Conservation (phyloP, 2,888 invertebrate species). For the Adelphocoris suturalis region DNA sequence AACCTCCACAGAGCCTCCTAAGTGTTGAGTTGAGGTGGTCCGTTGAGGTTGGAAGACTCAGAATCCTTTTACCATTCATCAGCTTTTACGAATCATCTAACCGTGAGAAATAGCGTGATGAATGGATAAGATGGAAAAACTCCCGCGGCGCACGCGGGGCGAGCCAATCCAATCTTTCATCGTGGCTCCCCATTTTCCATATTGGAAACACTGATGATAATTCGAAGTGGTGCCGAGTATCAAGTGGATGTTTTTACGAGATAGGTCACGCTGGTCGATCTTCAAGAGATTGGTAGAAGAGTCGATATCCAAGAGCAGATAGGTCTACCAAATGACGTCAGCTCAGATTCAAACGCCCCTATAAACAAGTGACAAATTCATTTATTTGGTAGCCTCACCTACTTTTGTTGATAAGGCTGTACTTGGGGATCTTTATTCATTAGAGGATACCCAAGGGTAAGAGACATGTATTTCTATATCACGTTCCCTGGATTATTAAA, state of each 20-base stretch:
- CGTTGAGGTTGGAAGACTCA: background rate
- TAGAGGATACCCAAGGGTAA: too few species aligned
- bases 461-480: too few species aligned
- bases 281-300: background rate
- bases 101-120: slow-evolving; percentile 12
- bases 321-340: too few species aligned
- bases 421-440: too few species aligned
- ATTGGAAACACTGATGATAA: background rate
- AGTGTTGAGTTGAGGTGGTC: background rate
- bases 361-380: too few species aligned
- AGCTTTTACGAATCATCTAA: background rate
- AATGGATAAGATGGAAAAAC: background rate
- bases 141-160: background rate
- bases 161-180: background rate
- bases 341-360: too few species aligned
- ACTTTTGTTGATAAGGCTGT: too few species aligned
- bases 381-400: too few species aligned
- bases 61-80: background rate
- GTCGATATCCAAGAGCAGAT: too few species aligned
- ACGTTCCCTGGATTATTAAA: too few species aligned
- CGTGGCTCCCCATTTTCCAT: background rate
- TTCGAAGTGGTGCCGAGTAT: background rate
- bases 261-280: background rate
- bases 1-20: too few species aligned
- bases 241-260: background rate